These are phyloP conservation scores for Limanda limanda DNA, from an alignment of 2,113 vertebrate species.

Conservation along the genomic window DNA sequence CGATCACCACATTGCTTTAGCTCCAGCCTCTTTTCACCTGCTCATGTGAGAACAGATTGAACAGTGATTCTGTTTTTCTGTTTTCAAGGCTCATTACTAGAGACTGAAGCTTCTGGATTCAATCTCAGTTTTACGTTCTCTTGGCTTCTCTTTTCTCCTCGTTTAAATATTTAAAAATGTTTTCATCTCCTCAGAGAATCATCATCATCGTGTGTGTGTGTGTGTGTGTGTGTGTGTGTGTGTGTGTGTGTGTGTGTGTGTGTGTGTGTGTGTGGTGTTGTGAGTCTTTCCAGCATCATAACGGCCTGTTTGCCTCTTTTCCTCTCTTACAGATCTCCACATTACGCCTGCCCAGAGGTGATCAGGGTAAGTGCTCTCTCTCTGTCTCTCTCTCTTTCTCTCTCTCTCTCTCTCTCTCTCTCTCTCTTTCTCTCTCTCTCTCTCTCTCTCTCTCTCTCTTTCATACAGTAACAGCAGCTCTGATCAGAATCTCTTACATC, in stretches of 20 bases:
- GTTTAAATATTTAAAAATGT: no score
- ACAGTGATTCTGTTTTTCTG: no score
- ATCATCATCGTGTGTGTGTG: neutral
- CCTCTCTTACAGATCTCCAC: slow-evolving; percentile 89
- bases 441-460: neutral
- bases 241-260: slow-evolving; percentile 12
- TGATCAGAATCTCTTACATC: slow-evolving; percentile 31
- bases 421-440: neutral
- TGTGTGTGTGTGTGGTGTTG: neutral
- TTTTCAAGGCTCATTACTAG: no score
- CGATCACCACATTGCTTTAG: no score
- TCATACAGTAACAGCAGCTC: neutral
- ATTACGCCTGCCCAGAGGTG: slow-evolving; percentile 99
- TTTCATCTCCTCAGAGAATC: neutral
- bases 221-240: neutral
- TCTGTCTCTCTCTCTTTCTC: neutral
- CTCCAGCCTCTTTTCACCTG: no score
- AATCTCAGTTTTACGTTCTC: no score
- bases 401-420: neutral
- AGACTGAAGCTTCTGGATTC: no score
- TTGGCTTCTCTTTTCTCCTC: no score
- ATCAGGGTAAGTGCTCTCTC: slow-evolving; percentile 91
- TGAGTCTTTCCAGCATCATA: slow-evolving; percentile 15
- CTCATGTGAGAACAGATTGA: no score
- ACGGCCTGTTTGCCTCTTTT: slow-evolving; percentile 37